A percentile compares a stretch with the other conserved stretches of the same genome.
Conservation (phyloP, 2,797 vertebrate species). For the Urophycis tenuis region DNA sequence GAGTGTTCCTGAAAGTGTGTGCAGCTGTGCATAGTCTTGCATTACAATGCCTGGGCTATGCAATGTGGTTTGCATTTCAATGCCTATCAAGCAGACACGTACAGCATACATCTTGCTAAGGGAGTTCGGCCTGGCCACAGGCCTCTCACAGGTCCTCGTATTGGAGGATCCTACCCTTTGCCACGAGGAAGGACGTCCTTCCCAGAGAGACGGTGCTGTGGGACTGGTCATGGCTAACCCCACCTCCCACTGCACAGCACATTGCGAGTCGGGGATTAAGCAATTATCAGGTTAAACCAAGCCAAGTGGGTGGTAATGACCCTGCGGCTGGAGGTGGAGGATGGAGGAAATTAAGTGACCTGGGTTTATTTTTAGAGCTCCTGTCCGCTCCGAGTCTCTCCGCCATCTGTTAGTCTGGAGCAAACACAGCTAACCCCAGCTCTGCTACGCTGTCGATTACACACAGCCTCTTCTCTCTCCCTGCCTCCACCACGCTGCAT, state of each 20-base stretch:
- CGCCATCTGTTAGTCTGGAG: conserved; percentile 13
- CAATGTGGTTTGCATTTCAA: neutral
- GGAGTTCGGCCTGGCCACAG: neutral
- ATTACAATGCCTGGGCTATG: neutral
- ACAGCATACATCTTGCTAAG: neutral
- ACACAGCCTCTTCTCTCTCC: neutral
- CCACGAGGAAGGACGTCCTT: neutral
- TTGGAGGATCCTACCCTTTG: neutral
- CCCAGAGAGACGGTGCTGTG: neutral
- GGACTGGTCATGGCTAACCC: neutral
- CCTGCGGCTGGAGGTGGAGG: conserved; percentile 37
- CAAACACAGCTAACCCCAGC: neutral
- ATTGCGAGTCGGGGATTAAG: conserved; percentile 52
- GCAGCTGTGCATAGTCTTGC: neutral
- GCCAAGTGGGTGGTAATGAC: conserved; percentile 56
- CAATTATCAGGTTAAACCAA: conserved; percentile 56
- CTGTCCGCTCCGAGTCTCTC: conserved; percentile 30
- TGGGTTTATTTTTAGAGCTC: conserved; percentile 40
- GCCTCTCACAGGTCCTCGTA: neutral
- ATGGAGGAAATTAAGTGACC: conserved; percentile 42
- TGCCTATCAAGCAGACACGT: neutral
- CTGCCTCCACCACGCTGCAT: neutral
- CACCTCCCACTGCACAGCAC: conserved; percentile 49
- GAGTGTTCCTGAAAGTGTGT: neutral
- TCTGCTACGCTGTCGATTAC: neutral